Evolutionary conservation across 1,140 invertebrate species (phyloP), one percentile per base, ranked within the genome.

Genomic region (Megalopta genalis): DNA sequence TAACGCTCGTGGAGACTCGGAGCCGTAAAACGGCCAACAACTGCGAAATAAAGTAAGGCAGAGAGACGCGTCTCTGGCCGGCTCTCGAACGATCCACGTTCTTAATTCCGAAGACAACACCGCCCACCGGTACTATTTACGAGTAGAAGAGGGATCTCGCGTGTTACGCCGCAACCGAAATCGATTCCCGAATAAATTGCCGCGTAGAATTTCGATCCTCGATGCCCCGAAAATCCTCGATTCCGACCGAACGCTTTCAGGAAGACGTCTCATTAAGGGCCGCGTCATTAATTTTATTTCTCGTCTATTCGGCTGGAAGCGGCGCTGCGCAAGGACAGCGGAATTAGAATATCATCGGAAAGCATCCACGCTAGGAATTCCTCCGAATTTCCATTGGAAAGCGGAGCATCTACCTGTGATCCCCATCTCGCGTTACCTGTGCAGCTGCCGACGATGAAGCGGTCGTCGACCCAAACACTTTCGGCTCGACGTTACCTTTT

Each of bases 381-480:
- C 52, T 60, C 59, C 59, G 54, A 84, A 84, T 85, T 80, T 84
- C 65, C 27, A 54, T 84, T 42, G 68, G 77, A 77, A 67, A 69
- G 39, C 64, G 60, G 71, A 42, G 46, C 62, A 62, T 64, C 65
- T 74, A 81, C 65, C 73, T 77, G 78, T 54, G 37, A 70, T 49
- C 39, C 68, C 57, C 62, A 66, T 32, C 32, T 32, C 32, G n/a
- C 70, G 71, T 82, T 82, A 75, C 80, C 76, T 77, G 83, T 77
- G 83, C 80, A 86, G 75, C 76, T 79, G 80, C 83, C 81, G 57
- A 69, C 84, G 83, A 85, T 86, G 72, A 73, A 82, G 54, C 80
- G 83, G 83, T 82, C 84, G 59, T 85, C 75, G 84, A 85, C 84
- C 84, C 70, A 67, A 77, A 73, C 84, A 78, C 79, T 72, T 63